A percentile compares a stretch with the other conserved stretches of the same genome.
Evolutionary conservation across 2,888 invertebrate genomes (phyloP).

Genomic region (Actias luna): DNA sequence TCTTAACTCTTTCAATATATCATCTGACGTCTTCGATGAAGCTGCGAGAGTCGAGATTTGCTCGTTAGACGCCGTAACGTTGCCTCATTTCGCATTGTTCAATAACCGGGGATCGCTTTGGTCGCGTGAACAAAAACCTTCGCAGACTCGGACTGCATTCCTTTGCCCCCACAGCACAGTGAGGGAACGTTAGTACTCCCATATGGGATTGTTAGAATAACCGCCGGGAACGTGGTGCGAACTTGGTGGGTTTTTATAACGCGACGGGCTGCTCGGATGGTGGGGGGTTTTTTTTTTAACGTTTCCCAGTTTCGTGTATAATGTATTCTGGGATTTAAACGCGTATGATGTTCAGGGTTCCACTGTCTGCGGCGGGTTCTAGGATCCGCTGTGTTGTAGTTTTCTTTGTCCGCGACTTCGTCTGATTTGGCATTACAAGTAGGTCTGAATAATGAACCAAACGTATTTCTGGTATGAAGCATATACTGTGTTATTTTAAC

Average conservation of each 20-base stretch:
- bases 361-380: too few relatives aligned
- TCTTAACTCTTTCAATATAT: too few relatives aligned
- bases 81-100: slow-evolving; percentile 28
- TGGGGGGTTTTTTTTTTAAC: not conserved
- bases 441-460: too few relatives aligned
- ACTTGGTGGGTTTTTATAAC: not conserved
- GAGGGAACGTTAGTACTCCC: slow-evolving; percentile 52
- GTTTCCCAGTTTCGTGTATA: not conserved
- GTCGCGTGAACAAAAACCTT: slow-evolving; percentile 64
- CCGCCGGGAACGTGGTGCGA: slow-evolving; percentile 21
- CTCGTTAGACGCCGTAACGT: not conserved
- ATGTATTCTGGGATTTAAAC: slow-evolving; percentile 19
- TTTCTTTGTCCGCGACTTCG: too few relatives aligned
- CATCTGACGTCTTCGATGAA: not conserved
- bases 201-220: slow-evolving; percentile 57
- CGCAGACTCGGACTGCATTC: slow-evolving; percentile 70
- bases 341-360: not conserved
- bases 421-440: too few relatives aligned
- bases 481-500: too few relatives aligned
- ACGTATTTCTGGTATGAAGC: too few relatives aligned
- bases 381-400: too few relatives aligned
- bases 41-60: not conserved
- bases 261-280: not conserved
- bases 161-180: slow-evolving; percentile 44
- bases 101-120: slow-evolving; percentile 51